A percentile compares a stretch with the other conserved stretches of the same genome.
Evolutionary conservation across 2,888 invertebrate species (phyloP).

Genomic region (Laspeyria flexula): DNA sequence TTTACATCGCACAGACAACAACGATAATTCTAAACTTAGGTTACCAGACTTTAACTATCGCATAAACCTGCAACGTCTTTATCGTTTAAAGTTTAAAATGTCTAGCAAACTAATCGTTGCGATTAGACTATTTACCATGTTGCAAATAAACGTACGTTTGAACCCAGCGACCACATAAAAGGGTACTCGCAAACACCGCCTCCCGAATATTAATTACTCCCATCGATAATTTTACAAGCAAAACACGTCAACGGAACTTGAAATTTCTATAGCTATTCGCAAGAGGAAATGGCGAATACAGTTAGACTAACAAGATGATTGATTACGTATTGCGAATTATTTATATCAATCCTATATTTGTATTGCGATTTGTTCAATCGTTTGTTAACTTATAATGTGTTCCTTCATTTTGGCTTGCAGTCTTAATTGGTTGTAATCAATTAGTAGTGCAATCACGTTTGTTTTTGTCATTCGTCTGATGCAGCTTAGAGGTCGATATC

Average conservation of each 20-base stretch:
- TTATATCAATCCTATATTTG: constrained; percentile 23
- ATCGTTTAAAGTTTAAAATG: constrained; percentile 22
- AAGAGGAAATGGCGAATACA: constrained; percentile 72
- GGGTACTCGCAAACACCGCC: constrained; percentile 36
- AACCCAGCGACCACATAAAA: constrained; percentile 44
- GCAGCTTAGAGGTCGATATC: too few relatives aligned
- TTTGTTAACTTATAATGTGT: background rate
- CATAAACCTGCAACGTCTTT: constrained; percentile 20
- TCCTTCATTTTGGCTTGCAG: background rate
- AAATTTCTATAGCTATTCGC: constrained; percentile 68
- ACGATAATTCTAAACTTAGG: constrained; percentile 3
- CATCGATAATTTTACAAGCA: constrained; percentile 51
- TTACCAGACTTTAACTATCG: constrained; percentile 18
- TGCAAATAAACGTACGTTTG: constrained; percentile 40
- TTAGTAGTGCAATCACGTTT: background rate
- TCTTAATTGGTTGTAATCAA: background rate
- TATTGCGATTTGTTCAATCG: background rate
- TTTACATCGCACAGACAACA: background rate
- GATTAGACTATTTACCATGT: constrained; percentile 34
- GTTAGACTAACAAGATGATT: constrained; percentile 64
- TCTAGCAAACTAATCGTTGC: constrained; percentile 23
- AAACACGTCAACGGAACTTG: constrained; percentile 72
- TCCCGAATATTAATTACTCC: constrained; percentile 54
- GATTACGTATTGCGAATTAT: constrained; percentile 55
- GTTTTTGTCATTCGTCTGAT: background rate